Conservation (phyloP, 2,888 invertebrate species). For the Drosophila niveifrons region DNA sequence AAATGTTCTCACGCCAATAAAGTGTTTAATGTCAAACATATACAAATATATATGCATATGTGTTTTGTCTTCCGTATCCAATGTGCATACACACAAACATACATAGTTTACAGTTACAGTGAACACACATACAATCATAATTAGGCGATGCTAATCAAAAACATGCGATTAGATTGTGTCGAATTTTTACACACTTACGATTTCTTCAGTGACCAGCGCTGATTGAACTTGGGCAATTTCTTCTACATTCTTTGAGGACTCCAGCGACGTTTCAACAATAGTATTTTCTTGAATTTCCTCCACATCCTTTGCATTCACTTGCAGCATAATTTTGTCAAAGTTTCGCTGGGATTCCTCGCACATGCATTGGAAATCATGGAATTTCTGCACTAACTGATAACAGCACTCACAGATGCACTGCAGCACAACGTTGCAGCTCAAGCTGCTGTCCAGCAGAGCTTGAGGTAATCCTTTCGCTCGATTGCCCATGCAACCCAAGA, state of each 20-base stretch:
- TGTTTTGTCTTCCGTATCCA: constrained; percentile 41
- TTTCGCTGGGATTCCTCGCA: constrained; percentile 73
- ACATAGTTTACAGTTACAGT: constrained; percentile 26
- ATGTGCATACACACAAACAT: neutral
- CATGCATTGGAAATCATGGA: constrained; percentile 78
- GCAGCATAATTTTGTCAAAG: constrained; percentile 57
- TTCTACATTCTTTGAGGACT: neutral
- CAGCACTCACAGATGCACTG: constrained; percentile 73
- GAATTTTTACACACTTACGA: constrained; percentile 57
- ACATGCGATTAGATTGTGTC: constrained; percentile 49
- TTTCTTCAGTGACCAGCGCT: constrained; percentile 52
- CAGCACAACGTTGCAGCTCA: constrained; percentile 53
- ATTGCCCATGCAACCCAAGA: constrained; percentile 54
- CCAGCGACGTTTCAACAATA: neutral
- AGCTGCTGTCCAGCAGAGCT: constrained; percentile 39
- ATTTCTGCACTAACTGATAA: constrained; percentile 70
- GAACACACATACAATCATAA: neutral
- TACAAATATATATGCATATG: neutral
- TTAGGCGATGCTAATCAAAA: constrained; percentile 29
- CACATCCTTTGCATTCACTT: constrained; percentile 25
- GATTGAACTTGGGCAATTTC: constrained; percentile 9
- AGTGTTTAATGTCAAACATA: constrained; percentile 15
- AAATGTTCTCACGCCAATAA: constrained; percentile 32
- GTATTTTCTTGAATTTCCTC: neutral
- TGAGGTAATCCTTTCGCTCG: constrained; percentile 4